phyloP scores from a whole-genome alignment of 2,797 vertebrate genomes.

The Glossophaga mutica region DNA sequence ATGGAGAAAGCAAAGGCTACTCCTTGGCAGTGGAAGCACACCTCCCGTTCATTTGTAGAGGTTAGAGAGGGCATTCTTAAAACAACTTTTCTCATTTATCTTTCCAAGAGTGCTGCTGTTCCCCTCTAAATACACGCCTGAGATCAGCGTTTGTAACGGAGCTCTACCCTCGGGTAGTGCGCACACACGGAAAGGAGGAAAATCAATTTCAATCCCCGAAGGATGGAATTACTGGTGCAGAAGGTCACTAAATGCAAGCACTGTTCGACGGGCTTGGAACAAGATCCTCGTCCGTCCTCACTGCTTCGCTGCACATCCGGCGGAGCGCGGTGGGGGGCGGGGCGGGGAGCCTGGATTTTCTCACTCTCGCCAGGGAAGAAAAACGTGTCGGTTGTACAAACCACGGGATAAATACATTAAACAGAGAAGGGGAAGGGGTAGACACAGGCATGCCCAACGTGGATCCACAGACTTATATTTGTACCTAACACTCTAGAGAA shows the following conservation, averaged over 20 bases:
- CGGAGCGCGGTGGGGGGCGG: not conserved
- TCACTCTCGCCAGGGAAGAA: not conserved
- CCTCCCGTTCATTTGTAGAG: not conserved
- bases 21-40: slow-evolving; percentile 11
- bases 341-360: not conserved
- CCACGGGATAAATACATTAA: not conserved
- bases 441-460: fast-evolving
- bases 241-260: slow-evolving; percentile 68
- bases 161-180: not conserved
- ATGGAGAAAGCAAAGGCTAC: not conserved
- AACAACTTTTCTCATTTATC: slow-evolving; percentile 41
- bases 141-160: not conserved
- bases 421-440: not conserved
- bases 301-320: fast-evolving
- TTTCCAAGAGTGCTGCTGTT: slow-evolving; percentile 31
- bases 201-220: slow-evolving; percentile 66
- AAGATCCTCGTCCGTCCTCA: not conserved
- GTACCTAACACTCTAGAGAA: slow-evolving; percentile 57
- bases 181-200: slow-evolving; percentile 44
- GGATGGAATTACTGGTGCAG: slow-evolving; percentile 41
- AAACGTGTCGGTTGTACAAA: not conserved
- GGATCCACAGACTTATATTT: not conserved
- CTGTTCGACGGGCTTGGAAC: slow-evolving; percentile 39
- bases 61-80: not conserved
- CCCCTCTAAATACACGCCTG: slow-evolving; percentile 54